Evolutionary conservation across 53 echinoderm and acorn worm genomes (phyloP).

Genomic region (Echinometra lucunter): DNA sequence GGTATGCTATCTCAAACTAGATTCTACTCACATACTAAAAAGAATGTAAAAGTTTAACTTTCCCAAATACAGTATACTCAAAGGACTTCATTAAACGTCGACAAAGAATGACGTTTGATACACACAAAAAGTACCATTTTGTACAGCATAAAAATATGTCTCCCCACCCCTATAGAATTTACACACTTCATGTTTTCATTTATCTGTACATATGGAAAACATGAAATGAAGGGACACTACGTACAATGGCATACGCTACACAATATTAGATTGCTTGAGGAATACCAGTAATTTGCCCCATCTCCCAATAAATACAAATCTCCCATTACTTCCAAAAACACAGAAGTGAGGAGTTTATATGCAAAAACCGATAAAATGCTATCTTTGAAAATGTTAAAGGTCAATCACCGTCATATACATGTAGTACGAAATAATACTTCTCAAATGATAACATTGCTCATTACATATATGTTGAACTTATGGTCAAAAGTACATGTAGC

Average conservation of each 20-base stretch:
- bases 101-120: constrained; percentile 22
- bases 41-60: constrained; percentile 52
- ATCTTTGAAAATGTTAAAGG: no score
- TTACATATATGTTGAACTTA: no score
- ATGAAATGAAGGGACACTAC: not conserved
- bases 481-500: no score
- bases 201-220: constrained; percentile 45
- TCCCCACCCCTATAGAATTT: constrained; percentile 48
- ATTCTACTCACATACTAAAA: constrained; percentile 50
- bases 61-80: constrained; percentile 41
- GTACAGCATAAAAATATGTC: constrained; percentile 70
- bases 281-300: not conserved
- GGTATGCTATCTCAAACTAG: constrained; percentile 5
- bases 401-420: no score
- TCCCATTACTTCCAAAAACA: not conserved
- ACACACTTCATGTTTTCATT: constrained; percentile 16
- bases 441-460: no score
- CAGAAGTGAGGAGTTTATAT: no score
- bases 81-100: constrained; percentile 4
- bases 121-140: constrained; percentile 43
- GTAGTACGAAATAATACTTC: no score
- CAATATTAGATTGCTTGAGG: not conserved
- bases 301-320: constrained; percentile 8
- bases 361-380: no score
- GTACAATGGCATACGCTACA: not conserved